These are phyloP conservation scores for Drosophila conformis DNA, from an alignment of 2,888 invertebrate species.

Conservation along the genomic window DNA sequence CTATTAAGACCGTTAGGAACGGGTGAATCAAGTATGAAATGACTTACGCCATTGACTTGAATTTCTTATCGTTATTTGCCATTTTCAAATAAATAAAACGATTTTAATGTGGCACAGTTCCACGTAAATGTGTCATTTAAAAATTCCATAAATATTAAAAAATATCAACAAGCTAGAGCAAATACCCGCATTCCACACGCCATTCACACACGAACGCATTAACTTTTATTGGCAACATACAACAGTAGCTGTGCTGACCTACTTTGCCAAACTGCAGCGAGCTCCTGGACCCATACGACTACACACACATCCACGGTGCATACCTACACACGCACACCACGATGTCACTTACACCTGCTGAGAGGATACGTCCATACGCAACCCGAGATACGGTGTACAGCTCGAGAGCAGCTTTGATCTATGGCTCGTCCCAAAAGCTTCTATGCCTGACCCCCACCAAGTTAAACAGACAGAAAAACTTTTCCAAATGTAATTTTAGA, in stretches of 20 bases:
- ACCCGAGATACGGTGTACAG: slow-evolving; percentile 27
- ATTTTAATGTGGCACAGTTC: slow-evolving; percentile 37
- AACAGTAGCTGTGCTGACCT: slow-evolving; percentile 59
- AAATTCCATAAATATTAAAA: slow-evolving; percentile 78
- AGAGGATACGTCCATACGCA: slow-evolving; percentile 36
- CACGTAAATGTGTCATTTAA: slow-evolving; percentile 69
- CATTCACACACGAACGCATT: slow-evolving; percentile 63
- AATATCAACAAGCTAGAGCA: slow-evolving; percentile 72
- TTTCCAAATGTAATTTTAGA: slow-evolving; percentile 65
- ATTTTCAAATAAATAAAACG: slow-evolving; percentile 41
- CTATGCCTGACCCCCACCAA: slow-evolving; percentile 45
- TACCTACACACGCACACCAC: slow-evolving; percentile 5
- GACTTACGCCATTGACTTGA: not conserved
- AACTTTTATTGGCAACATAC: slow-evolving; percentile 77
- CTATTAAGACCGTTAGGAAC: no score
- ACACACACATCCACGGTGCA: slow-evolving; percentile 5
- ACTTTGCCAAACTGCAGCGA: slow-evolving; percentile 59
- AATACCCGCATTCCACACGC: slow-evolving; percentile 48
- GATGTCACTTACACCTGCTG: slow-evolving; percentile 53
- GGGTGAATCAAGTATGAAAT: not conserved
- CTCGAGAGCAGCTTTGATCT: slow-evolving; percentile 68
- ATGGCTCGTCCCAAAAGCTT: slow-evolving; percentile 55
- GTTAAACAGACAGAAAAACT: slow-evolving; percentile 55
- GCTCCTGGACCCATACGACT: slow-evolving; percentile 29
- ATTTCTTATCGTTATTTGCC: not conserved